Evolutionary conservation across 2,888 invertebrate species (phyloP).

Genomic region (Baccha elongata): DNA sequence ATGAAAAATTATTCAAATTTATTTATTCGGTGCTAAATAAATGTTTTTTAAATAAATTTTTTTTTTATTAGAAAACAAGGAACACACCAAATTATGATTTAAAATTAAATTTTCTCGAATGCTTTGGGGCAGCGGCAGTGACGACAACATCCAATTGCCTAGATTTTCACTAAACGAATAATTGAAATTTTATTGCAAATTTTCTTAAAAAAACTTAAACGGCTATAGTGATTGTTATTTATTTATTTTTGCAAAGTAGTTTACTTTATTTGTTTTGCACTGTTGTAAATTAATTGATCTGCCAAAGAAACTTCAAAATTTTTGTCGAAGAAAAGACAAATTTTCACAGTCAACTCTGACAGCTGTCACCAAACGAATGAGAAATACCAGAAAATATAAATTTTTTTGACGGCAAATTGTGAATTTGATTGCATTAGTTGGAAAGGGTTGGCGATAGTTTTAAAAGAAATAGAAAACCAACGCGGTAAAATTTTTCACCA

Average conservation of each 20-base stretch:
- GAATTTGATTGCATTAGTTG: conserved; percentile 5
- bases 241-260: conserved; percentile 73
- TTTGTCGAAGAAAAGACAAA: conserved; percentile 44
- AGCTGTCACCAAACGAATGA: conserved; percentile 74
- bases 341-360: conserved; percentile 70
- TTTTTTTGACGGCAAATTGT: conserved; percentile 39
- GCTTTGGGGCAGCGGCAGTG: conserved; percentile 10
- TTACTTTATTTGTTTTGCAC: conserved; percentile 70
- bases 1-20: neutral
- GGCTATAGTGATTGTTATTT: conserved; percentile 63
- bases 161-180: conserved; percentile 8
- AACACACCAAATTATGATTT: neutral
- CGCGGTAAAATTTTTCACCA: conserved; percentile 72
- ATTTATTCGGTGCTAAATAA: neutral
- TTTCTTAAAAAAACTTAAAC: conserved; percentile 54
- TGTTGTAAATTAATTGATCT: conserved; percentile 57
- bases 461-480: conserved; percentile 67
- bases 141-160: conserved; percentile 12
- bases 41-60: neutral
- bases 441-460: conserved; percentile 12
- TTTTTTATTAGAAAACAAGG: neutral
- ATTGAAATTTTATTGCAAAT: conserved; percentile 22
- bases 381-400: conserved; percentile 38
- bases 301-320: conserved; percentile 73
- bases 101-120: neutral